Base-by-base conservation (phyloP, 2,113 vertebrate species). In the Platichthys flesus region DNA sequence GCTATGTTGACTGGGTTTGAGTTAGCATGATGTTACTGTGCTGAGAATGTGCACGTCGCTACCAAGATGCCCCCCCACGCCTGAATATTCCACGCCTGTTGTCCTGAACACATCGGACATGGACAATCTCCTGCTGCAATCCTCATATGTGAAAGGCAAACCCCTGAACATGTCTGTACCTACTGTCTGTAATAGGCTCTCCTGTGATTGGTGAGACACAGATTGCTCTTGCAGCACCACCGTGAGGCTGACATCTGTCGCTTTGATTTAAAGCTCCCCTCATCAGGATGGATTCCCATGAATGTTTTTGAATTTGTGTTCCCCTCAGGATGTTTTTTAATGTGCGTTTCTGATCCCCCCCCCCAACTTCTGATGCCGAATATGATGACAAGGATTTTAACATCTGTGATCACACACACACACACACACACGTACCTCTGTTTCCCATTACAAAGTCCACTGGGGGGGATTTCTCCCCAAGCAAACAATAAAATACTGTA, bases 401-500 rank as follows among this genome's bases (percentile, higher is more conserved):
- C 61, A 76, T 51, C 42, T 49, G 42, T 14, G 16, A 42, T 68
- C 47, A 60, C 45, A 49, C 42, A 16, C 23, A 23, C 42, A 16
- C 23, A 23, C 23, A 23, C 35, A 58, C 47, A 40, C 45, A 15
- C 37, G 10, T 45, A 8, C 23, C 65, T 49, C 56, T 80, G 69
- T 74, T 81, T 72, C 67, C 60, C 58, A 72, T 82, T 68, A 72
- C 55, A 26, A 2, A 26, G 45, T 62, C 68, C 28, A 55, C 69
- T 79, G 47, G 76, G 40, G 64, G 64, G 49, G 47, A 26, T 54
- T 54, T 74, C 61, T 76, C 60, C 51, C 69, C 23, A 65, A 24
- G 58, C 24, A 65, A 74, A 78, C 71, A 49, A 31, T 74, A 37
- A 79, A 77, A 64, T 13, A 58, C 55, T 68, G 28, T 54, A 78